Evolutionary conservation across 2,113 vertebrate species (phyloP).

Genomic region (Falco punctatus): DNA sequence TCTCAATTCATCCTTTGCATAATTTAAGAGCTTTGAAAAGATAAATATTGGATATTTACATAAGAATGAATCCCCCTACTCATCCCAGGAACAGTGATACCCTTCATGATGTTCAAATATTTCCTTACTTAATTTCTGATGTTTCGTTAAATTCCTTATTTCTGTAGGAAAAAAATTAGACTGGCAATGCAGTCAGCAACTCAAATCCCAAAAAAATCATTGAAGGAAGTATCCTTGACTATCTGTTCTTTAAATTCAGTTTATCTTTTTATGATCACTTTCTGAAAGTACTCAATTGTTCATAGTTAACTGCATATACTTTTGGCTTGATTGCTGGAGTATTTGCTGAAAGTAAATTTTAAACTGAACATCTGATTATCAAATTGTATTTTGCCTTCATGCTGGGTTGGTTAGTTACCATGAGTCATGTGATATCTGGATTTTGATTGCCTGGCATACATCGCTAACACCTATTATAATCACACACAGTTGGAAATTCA

Average conservation of each 20-base stretch:
- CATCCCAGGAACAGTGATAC: neutral
- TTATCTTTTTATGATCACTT: neutral
- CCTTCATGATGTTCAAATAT: neutral
- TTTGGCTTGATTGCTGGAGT: slow-evolving; percentile 32
- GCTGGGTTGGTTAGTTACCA: slow-evolving; percentile 48
- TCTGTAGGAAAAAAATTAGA: neutral
- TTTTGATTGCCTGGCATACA: slow-evolving; percentile 59
- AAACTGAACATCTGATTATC: slow-evolving; percentile 55
- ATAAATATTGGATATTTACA: neutral
- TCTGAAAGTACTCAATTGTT: neutral
- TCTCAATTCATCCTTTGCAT: neutral
- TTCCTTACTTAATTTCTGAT: neutral
- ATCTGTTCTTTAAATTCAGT: neutral
- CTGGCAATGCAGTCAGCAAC: neutral
- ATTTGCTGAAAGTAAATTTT: slow-evolving; percentile 38
- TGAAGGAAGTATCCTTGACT: neutral
- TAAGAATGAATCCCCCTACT: neutral
- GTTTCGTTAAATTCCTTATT: neutral
- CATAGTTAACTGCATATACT: neutral
- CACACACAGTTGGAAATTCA: slow-evolving; percentile 52
- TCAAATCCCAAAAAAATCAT: neutral
- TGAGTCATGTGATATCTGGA: neutral
- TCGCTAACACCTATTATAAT: slow-evolving; percentile 47
- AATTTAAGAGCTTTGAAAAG: neutral
- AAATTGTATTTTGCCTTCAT: slow-evolving; percentile 25